A percentile compares a stretch with the other conserved stretches of the same genome.
Conservation (phyloP, 2,888 invertebrate species). For the Selenia dentaria region DNA sequence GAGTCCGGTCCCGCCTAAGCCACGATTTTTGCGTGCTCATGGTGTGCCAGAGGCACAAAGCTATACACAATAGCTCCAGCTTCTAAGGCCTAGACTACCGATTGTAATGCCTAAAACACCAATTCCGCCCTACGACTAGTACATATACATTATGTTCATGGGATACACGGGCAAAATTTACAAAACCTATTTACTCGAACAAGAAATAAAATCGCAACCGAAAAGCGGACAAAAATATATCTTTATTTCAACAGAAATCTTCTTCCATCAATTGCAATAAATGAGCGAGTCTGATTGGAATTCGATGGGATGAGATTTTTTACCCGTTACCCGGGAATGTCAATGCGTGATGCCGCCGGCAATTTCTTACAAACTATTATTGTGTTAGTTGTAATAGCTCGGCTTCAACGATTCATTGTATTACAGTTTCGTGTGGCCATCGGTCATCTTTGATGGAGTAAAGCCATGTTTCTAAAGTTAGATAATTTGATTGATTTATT, state of each 20-base stretch:
- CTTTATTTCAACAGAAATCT: conserved; percentile 57
- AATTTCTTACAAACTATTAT: conserved; percentile 65
- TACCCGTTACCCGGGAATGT: conserved; percentile 38
- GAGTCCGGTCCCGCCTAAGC: too few species aligned
- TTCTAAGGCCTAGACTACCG: too few species aligned
- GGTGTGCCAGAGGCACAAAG: too few species aligned
- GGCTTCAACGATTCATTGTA: neutral
- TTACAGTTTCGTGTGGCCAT: neutral
- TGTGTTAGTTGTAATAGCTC: conserved; percentile 44
- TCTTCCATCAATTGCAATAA: conserved; percentile 69
- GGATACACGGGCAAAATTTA: too few species aligned
- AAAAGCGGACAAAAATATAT: conserved; percentile 29
- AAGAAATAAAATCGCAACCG: conserved; percentile 38
- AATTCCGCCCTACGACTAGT: too few species aligned
- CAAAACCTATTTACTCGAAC: conserved; percentile 20
- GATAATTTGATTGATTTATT: too few species aligned
- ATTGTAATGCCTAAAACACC: too few species aligned
- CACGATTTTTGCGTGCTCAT: too few species aligned
- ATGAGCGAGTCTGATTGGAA: conserved; percentile 70
- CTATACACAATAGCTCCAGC: too few species aligned
- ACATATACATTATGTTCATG: too few species aligned
- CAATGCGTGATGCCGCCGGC: conserved; percentile 52
- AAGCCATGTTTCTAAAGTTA: too few species aligned
- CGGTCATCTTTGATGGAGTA: neutral
- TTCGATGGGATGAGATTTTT: conserved; percentile 65